Percentiles rank a stretch among this genome's conserved stretches.
phyloP scores from a whole-genome alignment of 2,113 vertebrate genomes.

The Poecile atricapillus region DNA sequence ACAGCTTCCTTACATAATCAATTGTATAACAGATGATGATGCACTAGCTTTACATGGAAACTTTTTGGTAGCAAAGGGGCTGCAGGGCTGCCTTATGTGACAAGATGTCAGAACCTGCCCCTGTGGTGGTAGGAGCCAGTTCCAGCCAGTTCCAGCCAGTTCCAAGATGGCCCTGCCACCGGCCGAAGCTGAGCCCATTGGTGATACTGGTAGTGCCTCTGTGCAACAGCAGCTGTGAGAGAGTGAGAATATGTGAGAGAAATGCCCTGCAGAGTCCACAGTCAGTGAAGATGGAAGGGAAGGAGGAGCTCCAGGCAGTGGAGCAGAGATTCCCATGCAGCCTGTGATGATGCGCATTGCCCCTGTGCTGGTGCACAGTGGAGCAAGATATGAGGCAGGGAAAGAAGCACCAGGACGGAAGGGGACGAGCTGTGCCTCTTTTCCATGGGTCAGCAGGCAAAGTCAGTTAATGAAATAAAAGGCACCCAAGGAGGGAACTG shows the following conservation, averaged over 20 bases:
- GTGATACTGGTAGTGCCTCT: rapidly evolving
- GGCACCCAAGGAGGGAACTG: rapidly evolving
- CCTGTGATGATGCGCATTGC: rapidly evolving
- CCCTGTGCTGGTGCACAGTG: too few relatives aligned
- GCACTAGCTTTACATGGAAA: background rate
- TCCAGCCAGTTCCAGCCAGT: background rate
- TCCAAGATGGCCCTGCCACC: rapidly evolving
- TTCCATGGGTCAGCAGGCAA: background rate
- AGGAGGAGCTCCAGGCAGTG: background rate
- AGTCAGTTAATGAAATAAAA: background rate
- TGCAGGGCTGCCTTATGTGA: background rate
- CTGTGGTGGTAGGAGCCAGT: background rate
- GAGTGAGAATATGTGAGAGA: background rate
- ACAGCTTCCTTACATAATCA: background rate
- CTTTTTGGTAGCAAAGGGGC: background rate
- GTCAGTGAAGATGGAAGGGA: background rate
- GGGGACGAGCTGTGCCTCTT: background rate
- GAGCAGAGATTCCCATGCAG: background rate
- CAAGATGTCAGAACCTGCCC: background rate
- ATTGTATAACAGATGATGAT: background rate
- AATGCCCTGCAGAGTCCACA: background rate
- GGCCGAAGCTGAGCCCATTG: background rate
- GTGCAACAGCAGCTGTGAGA: background rate
- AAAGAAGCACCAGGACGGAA: background rate
- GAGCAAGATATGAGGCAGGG: background rate